Percentiles rank a stretch among this genome's conserved stretches.
Evolutionary conservation across 2,797 vertebrate genomes (phyloP).

Genomic region (Molossus molossus): DNA sequence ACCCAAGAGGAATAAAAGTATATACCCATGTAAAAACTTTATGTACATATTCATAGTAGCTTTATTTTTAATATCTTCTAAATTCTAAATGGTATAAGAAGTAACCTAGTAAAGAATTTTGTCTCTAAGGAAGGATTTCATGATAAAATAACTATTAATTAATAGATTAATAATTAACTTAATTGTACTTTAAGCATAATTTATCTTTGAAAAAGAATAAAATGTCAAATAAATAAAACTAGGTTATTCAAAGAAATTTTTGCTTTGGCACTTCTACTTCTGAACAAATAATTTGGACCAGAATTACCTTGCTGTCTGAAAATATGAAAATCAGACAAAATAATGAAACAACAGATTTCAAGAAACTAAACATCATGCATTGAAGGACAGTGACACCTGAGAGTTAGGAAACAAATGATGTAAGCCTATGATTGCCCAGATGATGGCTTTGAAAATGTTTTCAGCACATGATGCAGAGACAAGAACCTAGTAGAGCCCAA

Average conservation of each 20-base stretch:
- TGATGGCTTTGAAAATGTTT: not conserved
- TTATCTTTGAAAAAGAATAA: not conserved
- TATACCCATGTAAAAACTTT: not conserved
- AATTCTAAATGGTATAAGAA: not conserved
- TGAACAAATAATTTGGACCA: not conserved
- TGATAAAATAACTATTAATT: not conserved
- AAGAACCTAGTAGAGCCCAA: not conserved
- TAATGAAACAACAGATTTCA: not conserved
- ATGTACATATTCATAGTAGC: not conserved
- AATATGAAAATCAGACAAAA: not conserved
- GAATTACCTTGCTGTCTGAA: not conserved
- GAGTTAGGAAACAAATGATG: not conserved
- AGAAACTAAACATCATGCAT: not conserved
- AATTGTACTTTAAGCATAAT: not conserved
- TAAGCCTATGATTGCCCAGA: not conserved
- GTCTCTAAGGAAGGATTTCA: not conserved
- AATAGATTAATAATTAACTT: not conserved
- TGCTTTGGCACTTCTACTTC: not conserved
- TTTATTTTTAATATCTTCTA: not conserved
- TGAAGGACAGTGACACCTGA: not conserved
- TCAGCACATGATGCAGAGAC: not conserved
- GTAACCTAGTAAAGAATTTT: not conserved
- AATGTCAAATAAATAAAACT: not conserved
- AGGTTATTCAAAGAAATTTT: not conserved
- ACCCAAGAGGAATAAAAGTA: no score